Conservation (phyloP, 2,888 invertebrate genomes). For the Tineola bisselliella region DNA sequence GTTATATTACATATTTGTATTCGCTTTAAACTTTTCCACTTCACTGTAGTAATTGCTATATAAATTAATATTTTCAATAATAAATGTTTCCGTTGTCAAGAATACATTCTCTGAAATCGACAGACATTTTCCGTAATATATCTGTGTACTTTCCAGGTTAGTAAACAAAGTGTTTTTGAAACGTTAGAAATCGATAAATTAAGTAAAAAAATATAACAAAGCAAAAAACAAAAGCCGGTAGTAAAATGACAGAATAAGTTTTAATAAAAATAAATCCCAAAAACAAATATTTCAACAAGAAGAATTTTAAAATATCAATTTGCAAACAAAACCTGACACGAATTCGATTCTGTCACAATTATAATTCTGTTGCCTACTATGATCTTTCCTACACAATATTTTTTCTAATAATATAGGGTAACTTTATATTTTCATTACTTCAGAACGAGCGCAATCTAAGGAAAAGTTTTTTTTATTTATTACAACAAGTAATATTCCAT, state of each 20-base stretch:
- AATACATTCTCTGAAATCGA: neutral
- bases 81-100: no score
- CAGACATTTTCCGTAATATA: neutral
- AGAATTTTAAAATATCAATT: neutral
- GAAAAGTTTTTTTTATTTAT: no score
- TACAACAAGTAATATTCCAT: no score
- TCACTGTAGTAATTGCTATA: no score
- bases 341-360: neutral
- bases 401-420: neutral
- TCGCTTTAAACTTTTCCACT: no score
- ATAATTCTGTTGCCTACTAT: neutral
- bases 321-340: neutral
- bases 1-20: no score
- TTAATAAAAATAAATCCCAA: neutral
- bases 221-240: no score
- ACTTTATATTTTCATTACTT: no score
- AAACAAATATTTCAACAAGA: neutral
- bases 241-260: neutral
- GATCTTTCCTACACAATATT: neutral
- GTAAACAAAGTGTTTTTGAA: neutral
- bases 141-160: neutral
- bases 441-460: no score
- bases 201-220: no score
- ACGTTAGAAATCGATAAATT: neutral
- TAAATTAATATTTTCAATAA: no score